phyloP scores from a whole-genome alignment of 1,140 invertebrate genomes.

The Rhopalosiphum maidis region DNA sequence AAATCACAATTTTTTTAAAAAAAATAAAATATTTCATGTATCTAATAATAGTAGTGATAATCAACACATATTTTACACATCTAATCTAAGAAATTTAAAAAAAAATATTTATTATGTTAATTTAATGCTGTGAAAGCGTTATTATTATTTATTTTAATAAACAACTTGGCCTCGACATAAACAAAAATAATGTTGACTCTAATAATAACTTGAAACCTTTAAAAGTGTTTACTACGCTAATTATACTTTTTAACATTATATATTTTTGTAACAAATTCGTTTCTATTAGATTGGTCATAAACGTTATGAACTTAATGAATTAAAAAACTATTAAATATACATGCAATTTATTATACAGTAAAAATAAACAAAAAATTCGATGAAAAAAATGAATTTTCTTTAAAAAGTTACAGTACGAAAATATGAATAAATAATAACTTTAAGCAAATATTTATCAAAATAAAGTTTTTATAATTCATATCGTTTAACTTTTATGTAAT shows the following conservation, averaged over 20 bases:
- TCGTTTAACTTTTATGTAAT: background rate
- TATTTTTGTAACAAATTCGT: background rate
- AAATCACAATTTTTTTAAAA: background rate
- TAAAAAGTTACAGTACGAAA: background rate
- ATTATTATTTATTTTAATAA: conserved; percentile 16
- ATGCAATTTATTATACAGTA: background rate
- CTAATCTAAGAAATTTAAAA: background rate
- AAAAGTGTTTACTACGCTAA: conserved; percentile 4
- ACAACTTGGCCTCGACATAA: background rate
- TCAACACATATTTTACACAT: background rate
- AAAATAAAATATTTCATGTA: too few species aligned
- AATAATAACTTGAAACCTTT: conserved; percentile 10
- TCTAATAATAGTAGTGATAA: too few species aligned
- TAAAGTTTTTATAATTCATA: background rate
- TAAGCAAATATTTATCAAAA: background rate
- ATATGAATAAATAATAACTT: background rate
- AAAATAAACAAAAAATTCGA: too few species aligned
- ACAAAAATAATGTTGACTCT: background rate
- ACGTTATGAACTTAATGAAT: background rate
- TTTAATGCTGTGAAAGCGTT: background rate
- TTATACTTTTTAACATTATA: background rate
- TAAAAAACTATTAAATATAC: background rate
- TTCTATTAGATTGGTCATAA: background rate
- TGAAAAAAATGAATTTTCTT: background rate
- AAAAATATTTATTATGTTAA: conserved; percentile 7